These are phyloP conservation scores for Caenorhabditis wallacei DNA, from an alignment of 2,888 invertebrate species.

Conservation along the genomic window DNA sequence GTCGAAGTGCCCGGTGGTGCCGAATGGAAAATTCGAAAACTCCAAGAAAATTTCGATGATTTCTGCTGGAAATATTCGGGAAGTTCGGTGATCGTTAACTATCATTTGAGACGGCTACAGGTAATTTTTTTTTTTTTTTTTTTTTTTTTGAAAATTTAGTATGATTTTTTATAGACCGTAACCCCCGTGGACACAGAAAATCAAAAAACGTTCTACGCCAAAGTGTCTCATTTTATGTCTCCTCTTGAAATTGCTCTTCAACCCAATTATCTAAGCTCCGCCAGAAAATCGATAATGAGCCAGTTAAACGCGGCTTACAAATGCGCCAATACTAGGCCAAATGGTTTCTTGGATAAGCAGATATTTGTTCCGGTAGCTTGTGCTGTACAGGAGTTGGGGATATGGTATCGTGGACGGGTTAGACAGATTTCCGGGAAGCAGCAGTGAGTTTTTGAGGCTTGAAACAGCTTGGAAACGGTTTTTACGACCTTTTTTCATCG, in stretches of 20 bases:
- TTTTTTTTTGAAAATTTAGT: background rate
- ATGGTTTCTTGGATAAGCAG: slow-evolving; percentile 13
- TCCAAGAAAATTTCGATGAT: slow-evolving; percentile 18
- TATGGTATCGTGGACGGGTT: slow-evolving; percentile 60
- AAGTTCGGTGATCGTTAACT: slow-evolving; percentile 59
- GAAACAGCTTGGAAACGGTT: background rate
- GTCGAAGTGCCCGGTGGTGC: slow-evolving; percentile 56
- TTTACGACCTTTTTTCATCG: too few relatives aligned
- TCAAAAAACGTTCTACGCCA: slow-evolving; percentile 52
- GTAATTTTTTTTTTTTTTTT: slow-evolving; percentile 1
- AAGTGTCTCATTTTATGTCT: slow-evolving; percentile 65
- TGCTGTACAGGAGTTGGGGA: slow-evolving; percentile 41
- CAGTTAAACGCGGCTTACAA: slow-evolving; percentile 55
- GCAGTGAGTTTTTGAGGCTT: slow-evolving; percentile 41
- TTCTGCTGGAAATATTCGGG: slow-evolving; percentile 65
- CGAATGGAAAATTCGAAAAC: slow-evolving; percentile 59
- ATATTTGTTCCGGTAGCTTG: slow-evolving; percentile 54
- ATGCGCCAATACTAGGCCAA: background rate
- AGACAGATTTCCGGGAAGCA: slow-evolving; percentile 55
- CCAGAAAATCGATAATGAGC: slow-evolving; percentile 43
- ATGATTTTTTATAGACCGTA: background rate
- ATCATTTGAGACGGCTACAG: slow-evolving; percentile 57
- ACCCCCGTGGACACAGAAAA: slow-evolving; percentile 24
- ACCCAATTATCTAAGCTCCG: slow-evolving; percentile 57
- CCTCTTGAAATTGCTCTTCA: slow-evolving; percentile 60